Evolutionary conservation across 2,113 vertebrate species (phyloP), one percentile per base, ranked within the genome.

Genomic region (Delphinapterus leucas): DNA sequence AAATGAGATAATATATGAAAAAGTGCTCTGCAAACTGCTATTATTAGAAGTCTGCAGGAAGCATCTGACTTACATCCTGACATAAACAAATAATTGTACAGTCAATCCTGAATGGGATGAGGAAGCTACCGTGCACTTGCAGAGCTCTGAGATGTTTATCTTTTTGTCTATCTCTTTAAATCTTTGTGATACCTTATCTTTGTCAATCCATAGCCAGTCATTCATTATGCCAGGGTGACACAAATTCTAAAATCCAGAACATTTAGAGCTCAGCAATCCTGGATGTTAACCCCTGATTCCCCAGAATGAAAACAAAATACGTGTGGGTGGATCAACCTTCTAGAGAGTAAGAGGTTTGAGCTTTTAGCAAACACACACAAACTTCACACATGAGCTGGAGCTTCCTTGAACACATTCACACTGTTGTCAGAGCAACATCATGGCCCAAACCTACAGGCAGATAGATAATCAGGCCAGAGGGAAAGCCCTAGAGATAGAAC

Each of bases 91-190:
- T 70, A 96, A 94, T 93, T 93, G 97, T 96, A 93, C 81, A 80
- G n/a, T 97, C 98, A 93, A 76, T 74, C 86, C 97, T 88, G 55
- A 97, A 96, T 95, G 96, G 26, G 86, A 98, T 90, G 93, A 98
- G 88, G 90, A 97, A 93, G 55, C 58, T 63, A 41, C 10, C 9
- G 13, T 55, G 96, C 87, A 95, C 70, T 88, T 83, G 82, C 44
- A 83, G 97, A 96, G 98, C 85, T 8, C 70, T 47, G 86, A 96
- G 96, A 94, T 98, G 94, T 97, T 98, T 98, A 98, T 98, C 98
- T 98, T 97, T 97, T 92, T 95, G 81, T 96, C 98, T 97, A 93
- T 97, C 97, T 97, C 90, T 95, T 97, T 98, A 97, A 97, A 98
- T 98, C 95, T 98, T 89, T 33, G 44, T 18, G 49, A 94, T 93